Evolutionary conservation across 2,113 vertebrate genomes (phyloP).

Genomic region (Nerophis ophidion): DNA sequence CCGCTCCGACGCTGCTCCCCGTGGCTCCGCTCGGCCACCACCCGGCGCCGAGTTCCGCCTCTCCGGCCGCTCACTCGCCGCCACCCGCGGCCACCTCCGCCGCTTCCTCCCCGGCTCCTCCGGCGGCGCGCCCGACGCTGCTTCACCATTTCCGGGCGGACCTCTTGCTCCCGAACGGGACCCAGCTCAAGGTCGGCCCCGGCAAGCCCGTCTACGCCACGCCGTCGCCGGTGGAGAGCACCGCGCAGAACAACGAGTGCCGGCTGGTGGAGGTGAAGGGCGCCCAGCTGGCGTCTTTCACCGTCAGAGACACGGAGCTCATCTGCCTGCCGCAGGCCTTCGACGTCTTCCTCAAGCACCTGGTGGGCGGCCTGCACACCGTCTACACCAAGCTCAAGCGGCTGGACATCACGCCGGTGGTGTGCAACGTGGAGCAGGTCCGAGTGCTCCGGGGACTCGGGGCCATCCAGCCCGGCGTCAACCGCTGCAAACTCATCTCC

Average conservation of each 20-base stretch:
- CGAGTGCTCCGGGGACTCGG: slow-evolving; percentile 90
- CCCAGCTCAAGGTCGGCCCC: slow-evolving; percentile 46
- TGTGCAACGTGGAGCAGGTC: slow-evolving; percentile 97
- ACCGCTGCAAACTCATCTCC: slow-evolving; percentile 97
- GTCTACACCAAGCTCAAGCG: slow-evolving; percentile 97
- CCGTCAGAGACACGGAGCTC: slow-evolving; percentile 89
- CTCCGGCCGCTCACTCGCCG: slow-evolving; percentile 75
- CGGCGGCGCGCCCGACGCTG: slow-evolving; percentile 63
- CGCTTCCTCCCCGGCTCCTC: slow-evolving; percentile 64
- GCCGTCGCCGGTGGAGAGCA: slow-evolving; percentile 95
- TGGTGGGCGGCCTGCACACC: slow-evolving; percentile 93
- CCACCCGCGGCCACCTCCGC: slow-evolving; percentile 67
- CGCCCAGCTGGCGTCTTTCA: slow-evolving; percentile 94
- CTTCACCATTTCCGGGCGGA: slow-evolving; percentile 82
- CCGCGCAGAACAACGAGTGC: slow-evolving; percentile 97
- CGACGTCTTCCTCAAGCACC: slow-evolving; percentile 95
- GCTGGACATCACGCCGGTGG: slow-evolving; percentile 92
- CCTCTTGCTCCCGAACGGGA: slow-evolving; percentile 68
- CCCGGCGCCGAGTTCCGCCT: slow-evolving; percentile 80
- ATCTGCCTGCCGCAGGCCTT: slow-evolving; percentile 96
- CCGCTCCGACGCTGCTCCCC: slow-evolving; percentile 79
- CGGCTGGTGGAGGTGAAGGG: slow-evolving; percentile 95
- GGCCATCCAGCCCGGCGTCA: slow-evolving; percentile 94
- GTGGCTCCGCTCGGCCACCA: slow-evolving; percentile 80
- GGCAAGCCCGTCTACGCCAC: slow-evolving; percentile 91